Percentiles rank a stretch among this genome's conserved stretches.
These are phyloP conservation scores for Babylonia areolata DNA, from an alignment of 1,140 invertebrate species.

Conservation along the genomic window DNA sequence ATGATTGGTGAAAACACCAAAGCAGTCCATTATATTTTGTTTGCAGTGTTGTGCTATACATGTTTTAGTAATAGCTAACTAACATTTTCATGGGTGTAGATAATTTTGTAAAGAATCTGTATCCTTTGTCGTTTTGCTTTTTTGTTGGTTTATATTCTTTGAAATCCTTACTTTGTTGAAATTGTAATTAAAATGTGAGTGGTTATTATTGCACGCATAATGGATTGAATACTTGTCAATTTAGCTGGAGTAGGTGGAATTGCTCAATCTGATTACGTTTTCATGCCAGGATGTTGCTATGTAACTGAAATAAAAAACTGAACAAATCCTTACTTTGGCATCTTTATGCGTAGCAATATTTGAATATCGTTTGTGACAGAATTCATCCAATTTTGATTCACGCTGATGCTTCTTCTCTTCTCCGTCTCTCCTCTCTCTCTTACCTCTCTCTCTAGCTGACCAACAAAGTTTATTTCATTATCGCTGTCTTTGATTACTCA, in stretches of 20 bases:
- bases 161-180: neutral
- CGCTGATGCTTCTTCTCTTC: no score
- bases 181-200: neutral
- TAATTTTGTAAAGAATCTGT: no score
- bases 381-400: no score
- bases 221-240: neutral
- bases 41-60: neutral
- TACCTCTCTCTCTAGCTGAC: no score
- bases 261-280: neutral
- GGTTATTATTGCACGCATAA: neutral
- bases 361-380: no score
- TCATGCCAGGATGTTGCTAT: neutral
- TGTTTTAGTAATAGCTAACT: neutral
- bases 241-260: neutral
- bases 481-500: no score
- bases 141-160: neutral
- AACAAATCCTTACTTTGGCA: neutral
- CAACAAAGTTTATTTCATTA: no score
- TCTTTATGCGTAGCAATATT: neutral
- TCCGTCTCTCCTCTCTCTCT: no score
- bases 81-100: neutral
- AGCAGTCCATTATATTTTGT: neutral
- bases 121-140: no score
- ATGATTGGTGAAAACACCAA: neutral
- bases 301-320: neutral